These are phyloP conservation scores for Hydrolagus colliei DNA, from an alignment of 2,797 vertebrate species.

Conservation along the genomic window DNA sequence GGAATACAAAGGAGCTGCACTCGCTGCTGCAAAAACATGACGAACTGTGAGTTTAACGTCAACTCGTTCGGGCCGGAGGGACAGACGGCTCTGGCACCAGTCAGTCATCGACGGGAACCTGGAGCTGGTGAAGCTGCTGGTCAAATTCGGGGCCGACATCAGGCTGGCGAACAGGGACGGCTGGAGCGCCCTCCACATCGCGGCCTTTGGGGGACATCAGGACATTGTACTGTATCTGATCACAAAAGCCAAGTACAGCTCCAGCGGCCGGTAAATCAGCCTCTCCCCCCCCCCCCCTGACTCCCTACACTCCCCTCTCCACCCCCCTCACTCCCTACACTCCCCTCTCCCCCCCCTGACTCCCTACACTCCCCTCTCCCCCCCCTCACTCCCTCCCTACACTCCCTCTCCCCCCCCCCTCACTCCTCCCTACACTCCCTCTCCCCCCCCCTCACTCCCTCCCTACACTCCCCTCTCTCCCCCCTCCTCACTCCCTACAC, in stretches of 20 bases:
- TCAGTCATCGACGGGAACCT: constrained; percentile 95
- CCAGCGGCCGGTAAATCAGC: constrained; percentile 74
- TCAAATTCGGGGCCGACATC: constrained; percentile 94
- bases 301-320: too few species aligned
- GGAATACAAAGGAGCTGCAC: constrained; percentile 92
- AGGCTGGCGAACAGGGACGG: constrained; percentile 93
- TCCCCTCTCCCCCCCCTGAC: too few species aligned
- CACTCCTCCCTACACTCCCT: too few species aligned
- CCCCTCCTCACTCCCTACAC: too few species aligned
- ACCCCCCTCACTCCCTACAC: too few species aligned
- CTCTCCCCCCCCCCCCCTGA: too few species aligned
- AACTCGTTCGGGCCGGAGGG: constrained; percentile 96
- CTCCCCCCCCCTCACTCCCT: too few species aligned
- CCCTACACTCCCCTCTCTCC: too few species aligned
- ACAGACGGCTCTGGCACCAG: constrained; percentile 92
- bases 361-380: too few species aligned
- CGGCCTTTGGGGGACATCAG: constrained; percentile 94
- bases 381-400: too few species aligned
- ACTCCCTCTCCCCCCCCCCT: too few species aligned
- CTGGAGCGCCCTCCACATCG: constrained; percentile 97
- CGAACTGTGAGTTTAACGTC: constrained; percentile 95
- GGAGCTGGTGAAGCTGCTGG: constrained; percentile 94
- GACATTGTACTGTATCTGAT: constrained; percentile 99
- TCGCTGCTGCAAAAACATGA: constrained; percentile 94
- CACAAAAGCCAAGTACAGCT: constrained; percentile 96